phyloP scores from a whole-genome alignment of 2,888 invertebrate genomes.

The Galerucella nymphaeae region DNA sequence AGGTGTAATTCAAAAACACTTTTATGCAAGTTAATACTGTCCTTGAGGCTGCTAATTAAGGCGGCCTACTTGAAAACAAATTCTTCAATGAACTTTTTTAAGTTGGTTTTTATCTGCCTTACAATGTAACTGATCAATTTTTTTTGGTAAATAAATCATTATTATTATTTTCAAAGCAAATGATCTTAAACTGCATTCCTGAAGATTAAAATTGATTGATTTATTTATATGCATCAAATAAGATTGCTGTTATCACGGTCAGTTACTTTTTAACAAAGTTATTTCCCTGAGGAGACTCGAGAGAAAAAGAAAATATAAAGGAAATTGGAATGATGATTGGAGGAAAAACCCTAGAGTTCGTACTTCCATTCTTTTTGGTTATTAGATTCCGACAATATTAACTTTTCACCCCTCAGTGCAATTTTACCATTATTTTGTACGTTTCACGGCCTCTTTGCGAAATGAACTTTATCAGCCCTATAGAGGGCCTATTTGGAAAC shows the following conservation, averaged over 20 bases:
- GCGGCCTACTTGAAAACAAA: no score
- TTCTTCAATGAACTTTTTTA: no score
- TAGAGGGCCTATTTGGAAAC: slow-evolving; percentile 27
- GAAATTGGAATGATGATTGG: slow-evolving; percentile 36
- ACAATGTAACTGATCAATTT: no score
- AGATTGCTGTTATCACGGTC: slow-evolving; percentile 42
- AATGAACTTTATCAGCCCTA: slow-evolving; percentile 19
- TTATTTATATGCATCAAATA: slow-evolving; percentile 26
- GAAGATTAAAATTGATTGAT: background rate
- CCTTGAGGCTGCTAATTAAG: no score
- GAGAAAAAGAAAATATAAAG: slow-evolving; percentile 36
- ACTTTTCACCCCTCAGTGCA: slow-evolving; percentile 31
- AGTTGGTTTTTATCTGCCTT: no score
- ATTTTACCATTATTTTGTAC: slow-evolving; percentile 25
- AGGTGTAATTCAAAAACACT: no score
- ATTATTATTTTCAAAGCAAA: no score
- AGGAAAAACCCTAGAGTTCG: slow-evolving; percentile 30
- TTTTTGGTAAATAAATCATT: no score
- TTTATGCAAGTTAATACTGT: no score
- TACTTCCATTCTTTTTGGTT: slow-evolving; percentile 35
- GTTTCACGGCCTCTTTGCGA: slow-evolving; percentile 20
- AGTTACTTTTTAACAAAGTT: slow-evolving; percentile 41
- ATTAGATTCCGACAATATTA: slow-evolving; percentile 35
- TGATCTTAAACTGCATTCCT: no score
- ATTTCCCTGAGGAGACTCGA: slow-evolving; percentile 35